phyloP scores from a whole-genome alignment of 1,140 invertebrate species.

The Paraescarpia echinospica region DNA sequence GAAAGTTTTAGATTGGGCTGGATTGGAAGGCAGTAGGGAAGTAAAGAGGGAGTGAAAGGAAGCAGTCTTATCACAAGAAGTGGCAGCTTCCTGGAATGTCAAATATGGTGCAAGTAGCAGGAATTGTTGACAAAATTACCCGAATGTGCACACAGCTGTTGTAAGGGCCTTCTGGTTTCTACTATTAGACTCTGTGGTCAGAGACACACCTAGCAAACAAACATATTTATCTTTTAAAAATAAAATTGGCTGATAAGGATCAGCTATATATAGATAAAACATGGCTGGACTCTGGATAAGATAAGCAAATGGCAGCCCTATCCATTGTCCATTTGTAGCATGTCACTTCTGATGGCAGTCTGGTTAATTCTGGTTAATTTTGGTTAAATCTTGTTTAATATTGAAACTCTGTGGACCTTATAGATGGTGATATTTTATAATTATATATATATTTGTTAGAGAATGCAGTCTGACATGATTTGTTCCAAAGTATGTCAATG shows the following conservation, averaged over 20 bases:
- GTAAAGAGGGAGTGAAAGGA: not conserved
- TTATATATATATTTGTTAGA: no score
- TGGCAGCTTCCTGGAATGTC: not conserved
- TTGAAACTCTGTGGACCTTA: not conserved
- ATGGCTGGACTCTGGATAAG: not conserved
- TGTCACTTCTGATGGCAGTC: not conserved
- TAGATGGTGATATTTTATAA: not conserved
- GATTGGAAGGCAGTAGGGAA: not conserved
- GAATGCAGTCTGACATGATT: no score
- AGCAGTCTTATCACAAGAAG: not conserved
- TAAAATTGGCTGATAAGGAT: not conserved
- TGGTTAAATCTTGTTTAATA: not conserved
- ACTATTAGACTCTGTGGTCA: not conserved
- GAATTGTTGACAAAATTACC: not conserved
- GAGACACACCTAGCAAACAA: not conserved
- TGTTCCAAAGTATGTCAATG: no score
- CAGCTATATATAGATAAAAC: not conserved
- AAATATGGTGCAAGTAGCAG: not conserved
- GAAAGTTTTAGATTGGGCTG: not conserved
- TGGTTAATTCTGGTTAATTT: not conserved
- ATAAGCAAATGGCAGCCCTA: not conserved
- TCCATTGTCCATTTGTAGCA: not conserved
- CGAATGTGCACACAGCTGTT: not conserved
- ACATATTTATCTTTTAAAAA: not conserved
- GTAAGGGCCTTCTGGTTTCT: not conserved